A percentile compares a stretch with the other conserved stretches of the same genome.
Conservation (phyloP, 2,113 vertebrate species). For the Neotoma lepida region DNA sequence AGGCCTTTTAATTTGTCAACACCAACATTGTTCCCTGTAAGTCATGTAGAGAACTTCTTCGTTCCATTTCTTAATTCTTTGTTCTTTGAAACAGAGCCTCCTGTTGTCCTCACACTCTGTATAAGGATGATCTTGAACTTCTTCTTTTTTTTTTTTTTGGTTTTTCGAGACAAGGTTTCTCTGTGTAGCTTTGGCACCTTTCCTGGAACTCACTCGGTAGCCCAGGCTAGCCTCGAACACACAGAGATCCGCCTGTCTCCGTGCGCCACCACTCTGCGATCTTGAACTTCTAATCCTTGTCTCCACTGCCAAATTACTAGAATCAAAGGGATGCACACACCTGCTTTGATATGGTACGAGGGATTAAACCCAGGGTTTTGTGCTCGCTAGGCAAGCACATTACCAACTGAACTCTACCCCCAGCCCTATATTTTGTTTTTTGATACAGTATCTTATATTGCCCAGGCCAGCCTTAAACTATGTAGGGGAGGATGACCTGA, state of each 20-base stretch:
- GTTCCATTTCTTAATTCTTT: not conserved
- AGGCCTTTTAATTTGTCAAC: not conserved
- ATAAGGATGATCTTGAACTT: not conserved
- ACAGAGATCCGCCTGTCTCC: no score
- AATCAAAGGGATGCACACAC: not conserved
- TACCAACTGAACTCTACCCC: not conserved
- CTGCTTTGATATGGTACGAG: not conserved
- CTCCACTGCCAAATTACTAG: not conserved
- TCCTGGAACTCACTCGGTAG: no score
- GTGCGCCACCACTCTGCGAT: no score
- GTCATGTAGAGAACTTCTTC: not conserved
- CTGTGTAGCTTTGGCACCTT: no score
- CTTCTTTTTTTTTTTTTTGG: no score
- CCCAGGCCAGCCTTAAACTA: not conserved
- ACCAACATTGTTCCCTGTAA: not conserved
- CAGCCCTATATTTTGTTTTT: not conserved
- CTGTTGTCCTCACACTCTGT: not conserved
- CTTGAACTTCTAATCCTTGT: not conserved
- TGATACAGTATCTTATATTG: not conserved
- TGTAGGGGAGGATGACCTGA: not conserved
- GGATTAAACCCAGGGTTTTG: not conserved
- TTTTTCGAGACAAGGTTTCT: no score
- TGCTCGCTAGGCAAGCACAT: not conserved
- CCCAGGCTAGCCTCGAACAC: no score
- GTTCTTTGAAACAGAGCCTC: not conserved